These are phyloP conservation scores for Brachirus orientalis DNA, from an alignment of 2,113 vertebrate genomes.

Conservation along the genomic window DNA sequence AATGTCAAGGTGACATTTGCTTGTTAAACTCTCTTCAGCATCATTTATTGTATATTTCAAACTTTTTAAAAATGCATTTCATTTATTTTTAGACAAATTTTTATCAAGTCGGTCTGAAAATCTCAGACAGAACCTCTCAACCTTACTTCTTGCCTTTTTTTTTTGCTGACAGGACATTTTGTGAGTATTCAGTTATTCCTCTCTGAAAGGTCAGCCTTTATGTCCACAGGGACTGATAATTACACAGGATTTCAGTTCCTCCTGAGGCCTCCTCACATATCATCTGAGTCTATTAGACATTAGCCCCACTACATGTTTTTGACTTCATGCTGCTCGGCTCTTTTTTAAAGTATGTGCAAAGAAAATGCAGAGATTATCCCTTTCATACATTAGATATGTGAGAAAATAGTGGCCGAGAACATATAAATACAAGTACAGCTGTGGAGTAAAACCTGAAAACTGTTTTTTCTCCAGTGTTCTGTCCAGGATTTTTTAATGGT, in stretches of 20 bases:
- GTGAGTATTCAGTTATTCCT: constrained; percentile 49
- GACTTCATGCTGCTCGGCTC: constrained; percentile 31
- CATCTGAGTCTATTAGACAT: constrained; percentile 9
- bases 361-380: too few relatives aligned
- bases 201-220: constrained; percentile 65
- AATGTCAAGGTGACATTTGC: constrained; percentile 17
- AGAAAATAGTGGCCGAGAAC: too few relatives aligned
- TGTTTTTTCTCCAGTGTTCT: too few relatives aligned
- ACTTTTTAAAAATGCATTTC: not conserved
- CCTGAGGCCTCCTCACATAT: constrained; percentile 41
- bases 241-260: constrained; percentile 46
- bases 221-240: constrained; percentile 68
- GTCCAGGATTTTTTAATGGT: too few relatives aligned
- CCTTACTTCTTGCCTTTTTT: constrained; percentile 14
- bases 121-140: constrained; percentile 5
- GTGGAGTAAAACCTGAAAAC: too few relatives aligned
- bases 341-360: not conserved
- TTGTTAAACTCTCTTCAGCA: constrained; percentile 36
- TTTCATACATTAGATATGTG: too few relatives aligned
- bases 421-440: too few relatives aligned
- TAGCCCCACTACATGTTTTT: constrained; percentile 10
- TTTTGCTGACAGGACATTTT: constrained; percentile 45
- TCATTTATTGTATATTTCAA: too few relatives aligned
- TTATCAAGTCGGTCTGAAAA: constrained; percentile 15
- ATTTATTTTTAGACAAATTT: not conserved